Evolutionary conservation across 2,797 vertebrate species (phyloP).

Genomic region (Aldrovandia affinis): DNA sequence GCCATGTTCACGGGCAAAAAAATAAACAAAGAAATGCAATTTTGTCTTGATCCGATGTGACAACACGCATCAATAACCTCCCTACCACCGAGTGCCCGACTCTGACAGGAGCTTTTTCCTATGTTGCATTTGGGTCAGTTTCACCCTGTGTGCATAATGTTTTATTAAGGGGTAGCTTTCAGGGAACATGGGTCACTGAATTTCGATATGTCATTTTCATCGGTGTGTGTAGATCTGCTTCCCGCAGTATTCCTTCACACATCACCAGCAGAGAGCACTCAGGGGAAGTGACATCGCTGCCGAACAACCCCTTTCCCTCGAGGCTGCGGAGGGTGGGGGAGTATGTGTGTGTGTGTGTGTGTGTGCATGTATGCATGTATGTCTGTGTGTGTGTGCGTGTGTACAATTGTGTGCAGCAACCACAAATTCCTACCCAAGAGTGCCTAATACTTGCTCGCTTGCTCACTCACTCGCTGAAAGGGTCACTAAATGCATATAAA

Average conservation of each 20-base stretch:
- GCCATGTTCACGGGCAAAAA: not conserved
- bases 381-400: not conserved
- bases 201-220: not conserved
- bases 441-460: slow-evolving; percentile 13
- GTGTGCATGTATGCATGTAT: not conserved
- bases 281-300: slow-evolving; percentile 53
- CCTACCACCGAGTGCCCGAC: not conserved
- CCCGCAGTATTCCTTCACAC: not conserved
- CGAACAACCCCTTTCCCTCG: not conserved
- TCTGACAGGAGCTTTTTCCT: not conserved
- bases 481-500: slow-evolving; percentile 67
- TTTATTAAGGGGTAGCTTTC: not conserved
- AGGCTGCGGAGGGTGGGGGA: slow-evolving; percentile 27
- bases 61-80: not conserved
- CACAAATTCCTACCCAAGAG: slow-evolving; percentile 48
- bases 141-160: slow-evolving; percentile 3
- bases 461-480: slow-evolving; percentile 55
- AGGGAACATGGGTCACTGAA: not conserved
- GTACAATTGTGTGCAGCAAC: slow-evolving; percentile 40
- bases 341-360: not conserved
- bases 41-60: not conserved
- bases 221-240: too few species aligned
- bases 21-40: too few species aligned
- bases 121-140: not conserved
- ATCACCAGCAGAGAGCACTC: slow-evolving; percentile 34